These are phyloP conservation scores for Brachyrhaphis roseni DNA, from an alignment of 2,797 vertebrate genomes.

Conservation along the genomic window DNA sequence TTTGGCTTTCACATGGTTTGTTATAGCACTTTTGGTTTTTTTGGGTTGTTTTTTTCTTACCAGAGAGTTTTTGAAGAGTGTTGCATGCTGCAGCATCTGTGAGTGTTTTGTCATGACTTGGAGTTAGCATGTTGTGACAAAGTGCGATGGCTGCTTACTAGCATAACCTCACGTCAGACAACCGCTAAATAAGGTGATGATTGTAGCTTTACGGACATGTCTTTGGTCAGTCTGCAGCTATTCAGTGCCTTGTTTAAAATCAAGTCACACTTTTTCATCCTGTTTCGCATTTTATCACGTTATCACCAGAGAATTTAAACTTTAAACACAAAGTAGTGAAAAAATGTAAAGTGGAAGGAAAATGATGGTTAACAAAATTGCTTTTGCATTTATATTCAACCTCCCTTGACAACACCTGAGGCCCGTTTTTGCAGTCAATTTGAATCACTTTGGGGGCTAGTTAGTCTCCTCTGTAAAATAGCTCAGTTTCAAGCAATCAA, in stretches of 20 bases:
- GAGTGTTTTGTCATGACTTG: constrained; percentile 14
- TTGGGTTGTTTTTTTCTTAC: not conserved
- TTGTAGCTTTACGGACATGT: not conserved
- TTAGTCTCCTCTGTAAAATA: not conserved
- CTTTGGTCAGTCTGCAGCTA: not conserved
- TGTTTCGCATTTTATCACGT: not conserved
- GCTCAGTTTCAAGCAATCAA: not conserved
- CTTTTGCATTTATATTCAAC: not conserved
- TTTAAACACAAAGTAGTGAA: not conserved
- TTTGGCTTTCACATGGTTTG: not conserved
- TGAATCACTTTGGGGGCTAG: not conserved
- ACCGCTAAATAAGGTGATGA: constrained; percentile 5
- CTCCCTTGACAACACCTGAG: not conserved
- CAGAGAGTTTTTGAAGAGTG: constrained; percentile 23
- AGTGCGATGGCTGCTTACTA: constrained; percentile 17
- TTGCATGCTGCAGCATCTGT: constrained; percentile 41
- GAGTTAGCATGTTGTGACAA: constrained; percentile 43
- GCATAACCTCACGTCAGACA: constrained; percentile 22
- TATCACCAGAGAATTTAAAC: not conserved
- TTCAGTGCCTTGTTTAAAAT: not conserved
- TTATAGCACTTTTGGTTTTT: not conserved
- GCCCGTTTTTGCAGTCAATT: not conserved
- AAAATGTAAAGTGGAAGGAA: not conserved
- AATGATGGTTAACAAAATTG: not conserved
- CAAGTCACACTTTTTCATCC: not conserved